phyloP scores from a whole-genome alignment of 2,888 invertebrate species.

The Physocephala rufipes region DNA sequence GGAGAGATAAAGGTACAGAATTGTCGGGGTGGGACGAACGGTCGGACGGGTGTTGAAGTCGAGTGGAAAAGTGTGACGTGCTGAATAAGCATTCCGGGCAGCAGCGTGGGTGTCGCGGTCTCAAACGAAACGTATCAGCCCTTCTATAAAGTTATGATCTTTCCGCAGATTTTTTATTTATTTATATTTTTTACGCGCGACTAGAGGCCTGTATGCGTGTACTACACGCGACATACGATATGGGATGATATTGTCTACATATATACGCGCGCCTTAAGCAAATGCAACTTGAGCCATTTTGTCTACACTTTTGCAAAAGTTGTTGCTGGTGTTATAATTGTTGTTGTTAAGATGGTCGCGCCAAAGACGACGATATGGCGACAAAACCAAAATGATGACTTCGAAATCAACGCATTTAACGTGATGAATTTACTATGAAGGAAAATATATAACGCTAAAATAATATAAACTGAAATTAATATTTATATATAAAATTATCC shows the following conservation, averaged over 20 bases:
- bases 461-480: not conserved
- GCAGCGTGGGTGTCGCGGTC: slow-evolving; percentile 6
- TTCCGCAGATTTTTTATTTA: slow-evolving; percentile 6
- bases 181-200: slow-evolving; percentile 7
- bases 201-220: not conserved
- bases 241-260: not conserved
- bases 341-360: slow-evolving; percentile 8
- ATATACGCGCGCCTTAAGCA: not conserved
- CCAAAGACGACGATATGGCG: not conserved
- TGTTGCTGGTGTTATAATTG: slow-evolving; percentile 11
- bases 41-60: not conserved
- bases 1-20: too few relatives aligned
- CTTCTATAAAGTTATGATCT: not conserved
- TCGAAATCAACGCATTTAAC: not conserved
- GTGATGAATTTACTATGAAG: not conserved
- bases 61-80: not conserved
- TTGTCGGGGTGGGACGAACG: not conserved
- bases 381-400: not conserved
- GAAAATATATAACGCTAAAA: not conserved
- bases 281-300: slow-evolving; percentile 30
- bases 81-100: not conserved
- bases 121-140: not conserved
- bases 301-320: slow-evolving; percentile 24
- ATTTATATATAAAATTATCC: too few relatives aligned
- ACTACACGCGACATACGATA: not conserved